Conservation (phyloP, 2,797 vertebrate genomes). For the Lemur catta region DNA sequence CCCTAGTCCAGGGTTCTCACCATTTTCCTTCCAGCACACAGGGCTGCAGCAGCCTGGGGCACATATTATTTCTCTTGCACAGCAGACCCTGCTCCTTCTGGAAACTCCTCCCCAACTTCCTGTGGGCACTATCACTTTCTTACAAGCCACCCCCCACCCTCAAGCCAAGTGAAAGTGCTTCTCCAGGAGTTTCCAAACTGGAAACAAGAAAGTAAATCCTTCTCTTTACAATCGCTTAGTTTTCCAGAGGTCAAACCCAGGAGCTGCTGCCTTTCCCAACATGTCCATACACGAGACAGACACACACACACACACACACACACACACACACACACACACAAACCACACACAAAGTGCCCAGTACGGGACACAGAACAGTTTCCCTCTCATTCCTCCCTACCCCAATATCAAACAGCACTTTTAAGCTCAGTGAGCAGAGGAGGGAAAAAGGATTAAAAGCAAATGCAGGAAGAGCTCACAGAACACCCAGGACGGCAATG, state of each 20-base stretch:
- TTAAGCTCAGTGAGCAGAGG: background rate
- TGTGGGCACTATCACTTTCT: background rate
- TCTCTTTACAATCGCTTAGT: background rate
- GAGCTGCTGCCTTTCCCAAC: background rate
- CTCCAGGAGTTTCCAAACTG: background rate
- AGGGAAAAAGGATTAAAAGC: background rate
- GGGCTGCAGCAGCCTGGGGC: background rate
- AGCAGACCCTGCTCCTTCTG: background rate
- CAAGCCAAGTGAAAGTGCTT: background rate
- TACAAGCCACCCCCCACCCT: background rate
- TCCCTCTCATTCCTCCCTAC: background rate
- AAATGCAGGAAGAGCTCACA: background rate
- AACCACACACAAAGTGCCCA: accelerated
- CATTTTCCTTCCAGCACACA: background rate
- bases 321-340: background rate
- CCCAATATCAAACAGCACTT: background rate
- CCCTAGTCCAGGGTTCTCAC: background rate
- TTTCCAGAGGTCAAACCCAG: background rate
- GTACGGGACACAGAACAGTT: background rate
- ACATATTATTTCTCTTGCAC: background rate
- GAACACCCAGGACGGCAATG: background rate
- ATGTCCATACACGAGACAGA: background rate
- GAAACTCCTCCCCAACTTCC: background rate
- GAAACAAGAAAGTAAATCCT: background rate
- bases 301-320: background rate